A percentile compares a stretch with the other conserved stretches of the same genome.
Evolutionary conservation across 2,113 vertebrate genomes (phyloP).

Genomic region (Dicrurus megarhynchus): DNA sequence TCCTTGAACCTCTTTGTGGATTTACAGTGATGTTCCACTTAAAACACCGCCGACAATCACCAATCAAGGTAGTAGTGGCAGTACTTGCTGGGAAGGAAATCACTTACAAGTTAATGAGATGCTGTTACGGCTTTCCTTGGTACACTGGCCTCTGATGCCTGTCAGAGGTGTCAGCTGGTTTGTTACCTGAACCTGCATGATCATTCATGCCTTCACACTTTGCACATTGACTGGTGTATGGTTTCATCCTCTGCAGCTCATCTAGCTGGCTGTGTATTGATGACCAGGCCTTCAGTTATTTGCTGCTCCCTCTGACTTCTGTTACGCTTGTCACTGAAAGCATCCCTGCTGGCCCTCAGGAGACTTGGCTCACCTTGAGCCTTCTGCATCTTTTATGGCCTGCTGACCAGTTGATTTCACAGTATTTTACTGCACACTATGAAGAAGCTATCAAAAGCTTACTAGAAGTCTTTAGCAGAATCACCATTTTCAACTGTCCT

Average conservation of each 20-base stretch:
- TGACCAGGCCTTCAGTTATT: neutral
- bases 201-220: neutral
- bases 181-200: neutral
- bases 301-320: neutral
- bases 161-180: neutral
- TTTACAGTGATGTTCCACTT: neutral
- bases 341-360: neutral
- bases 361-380: neutral
- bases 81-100: neutral
- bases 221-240: accelerated
- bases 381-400: neutral
- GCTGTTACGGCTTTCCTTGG: accelerated
- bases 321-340: neutral
- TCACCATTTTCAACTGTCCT: neutral
- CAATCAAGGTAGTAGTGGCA: neutral
- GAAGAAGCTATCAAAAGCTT: neutral
- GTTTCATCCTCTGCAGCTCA: neutral
- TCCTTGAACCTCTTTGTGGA: neutral
- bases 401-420: neutral
- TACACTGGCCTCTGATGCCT: neutral
- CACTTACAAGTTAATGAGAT: neutral
- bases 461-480: neutral
- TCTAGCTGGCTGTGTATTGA: neutral
- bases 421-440: neutral
- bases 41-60: neutral